Conservation (phyloP, 2,888 invertebrate genomes). For the Tortricodes alternella region DNA sequence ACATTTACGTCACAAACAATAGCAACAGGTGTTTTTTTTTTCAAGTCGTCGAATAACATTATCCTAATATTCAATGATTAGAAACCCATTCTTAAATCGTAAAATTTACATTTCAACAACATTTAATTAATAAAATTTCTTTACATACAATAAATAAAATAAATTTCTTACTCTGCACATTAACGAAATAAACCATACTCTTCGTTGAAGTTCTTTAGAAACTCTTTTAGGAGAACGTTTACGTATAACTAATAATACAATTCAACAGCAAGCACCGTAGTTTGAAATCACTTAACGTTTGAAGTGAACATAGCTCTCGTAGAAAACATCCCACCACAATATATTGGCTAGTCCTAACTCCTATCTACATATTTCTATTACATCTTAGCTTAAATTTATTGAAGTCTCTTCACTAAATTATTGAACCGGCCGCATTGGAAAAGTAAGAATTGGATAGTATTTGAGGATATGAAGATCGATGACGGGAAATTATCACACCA, state of each 20-base stretch:
- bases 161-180: conserved; percentile 41
- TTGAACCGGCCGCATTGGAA: conserved; percentile 78
- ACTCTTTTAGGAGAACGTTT: conserved; percentile 51
- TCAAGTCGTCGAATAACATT: conserved; percentile 58
- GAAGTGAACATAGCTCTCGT: conserved; percentile 72
- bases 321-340: conserved; percentile 78
- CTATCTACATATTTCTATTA: conserved; percentile 70
- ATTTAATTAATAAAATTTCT: conserved; percentile 23
- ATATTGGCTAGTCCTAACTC: conserved; percentile 80
- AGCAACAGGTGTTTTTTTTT: conserved; percentile 51
- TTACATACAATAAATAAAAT: conserved; percentile 39
- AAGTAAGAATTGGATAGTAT: conserved; percentile 44
- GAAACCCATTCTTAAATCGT: conserved; percentile 60
- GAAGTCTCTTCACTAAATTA: conserved; percentile 68
- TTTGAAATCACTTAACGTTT: conserved; percentile 62
- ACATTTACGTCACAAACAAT: conserved; percentile 49
- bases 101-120: conserved; percentile 38
- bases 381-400: conserved; percentile 62
- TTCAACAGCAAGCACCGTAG: conserved; percentile 78
- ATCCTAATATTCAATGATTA: conserved; percentile 68
- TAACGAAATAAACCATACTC: conserved; percentile 45
- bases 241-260: conserved; percentile 66
- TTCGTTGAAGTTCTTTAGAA: conserved; percentile 66
- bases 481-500: conserved; percentile 48
- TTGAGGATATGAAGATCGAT: conserved; percentile 46